phyloP scores from a whole-genome alignment of 2,888 invertebrate genomes.

The Acleris holmiana region DNA sequence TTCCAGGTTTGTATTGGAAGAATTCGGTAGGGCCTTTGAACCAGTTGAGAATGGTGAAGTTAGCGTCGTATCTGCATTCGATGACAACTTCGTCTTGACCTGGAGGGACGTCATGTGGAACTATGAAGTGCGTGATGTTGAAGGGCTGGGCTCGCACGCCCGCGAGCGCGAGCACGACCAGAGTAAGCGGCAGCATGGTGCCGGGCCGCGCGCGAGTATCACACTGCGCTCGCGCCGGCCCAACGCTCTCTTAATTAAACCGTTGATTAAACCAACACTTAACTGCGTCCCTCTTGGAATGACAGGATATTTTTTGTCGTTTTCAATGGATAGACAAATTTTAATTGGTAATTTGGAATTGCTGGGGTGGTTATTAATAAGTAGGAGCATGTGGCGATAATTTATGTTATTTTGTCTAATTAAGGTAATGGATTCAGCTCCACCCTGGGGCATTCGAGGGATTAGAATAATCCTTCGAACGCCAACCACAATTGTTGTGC shows the following conservation, averaged over 20 bases:
- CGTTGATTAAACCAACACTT: constrained; percentile 82
- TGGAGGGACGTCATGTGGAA: constrained; percentile 62
- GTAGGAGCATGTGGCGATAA: constrained; percentile 30
- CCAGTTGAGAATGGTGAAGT: constrained; percentile 75
- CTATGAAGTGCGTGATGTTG: constrained; percentile 68
- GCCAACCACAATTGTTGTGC: constrained; percentile 29
- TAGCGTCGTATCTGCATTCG: constrained; percentile 74
- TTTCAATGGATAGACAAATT: constrained; percentile 71
- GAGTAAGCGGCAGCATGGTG: constrained; percentile 64
- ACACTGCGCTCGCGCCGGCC: constrained; percentile 67
- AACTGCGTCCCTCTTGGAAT: constrained; percentile 65
- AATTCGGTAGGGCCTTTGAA: constrained; percentile 74
- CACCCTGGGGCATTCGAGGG: constrained; percentile 2
- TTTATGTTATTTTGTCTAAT: constrained; percentile 33
- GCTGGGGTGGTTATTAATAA: constrained; percentile 35
- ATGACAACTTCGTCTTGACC: constrained; percentile 67
- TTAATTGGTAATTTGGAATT: constrained; percentile 56
- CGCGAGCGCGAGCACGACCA: constrained; percentile 50
- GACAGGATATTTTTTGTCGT: constrained; percentile 58
- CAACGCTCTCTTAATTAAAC: constrained; percentile 78
- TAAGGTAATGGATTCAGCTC: constrained; percentile 26
- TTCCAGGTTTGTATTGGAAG: constrained; percentile 72
- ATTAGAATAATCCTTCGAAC: no score
- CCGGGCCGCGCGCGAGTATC: constrained; percentile 64
- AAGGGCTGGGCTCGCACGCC: constrained; percentile 54